Evolutionary conservation across 2,888 invertebrate species (phyloP), one percentile per base, ranked within the genome.

Genomic region (Sialis fuliginosa): DNA sequence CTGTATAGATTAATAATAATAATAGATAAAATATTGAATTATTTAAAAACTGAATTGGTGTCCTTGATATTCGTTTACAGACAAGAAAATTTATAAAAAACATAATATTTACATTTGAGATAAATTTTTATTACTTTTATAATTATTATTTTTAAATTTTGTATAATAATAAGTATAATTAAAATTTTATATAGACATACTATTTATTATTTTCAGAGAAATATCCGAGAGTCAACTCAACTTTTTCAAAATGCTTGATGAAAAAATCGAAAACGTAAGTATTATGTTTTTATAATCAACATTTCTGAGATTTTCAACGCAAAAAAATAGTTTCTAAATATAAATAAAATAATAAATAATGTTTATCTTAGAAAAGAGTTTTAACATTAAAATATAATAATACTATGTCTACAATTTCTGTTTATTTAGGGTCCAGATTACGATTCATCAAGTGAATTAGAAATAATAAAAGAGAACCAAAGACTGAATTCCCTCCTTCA

Each of bases 221-320:
- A 78, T 87, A 62, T 89, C 89, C 50, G 77, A 79, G 52, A 91
- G 91, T 63, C 91, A 91, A 67, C 77, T 86, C 61, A 88, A 91
- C 62, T 92, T 92, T 70, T 92, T 92, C 71, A 84, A 79, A 64
- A 87, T 89, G 86, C 72, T 91, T 56, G 91, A 91, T 62, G 87
- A 88, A 57, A 90, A 88, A 71, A 90, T 91, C 60, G 86, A 88
- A 65, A 82, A 80, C 68, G 89, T 89, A 70, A 72, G 74, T 67
- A 52, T 41, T 30, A 37, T 5, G 6, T 37, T 37, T 3, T 35
- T 37, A 10, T 35, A 35, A 4, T n/a, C 4, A 35, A 35, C 35
- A 35, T n/a, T n/a, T 33, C 30, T 32, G 35, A 22, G 22, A 22
- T 22, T 22, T 22, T 22, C 22, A 22, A 22, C 22, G 22, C 22